These are phyloP conservation scores for Nylanderia fulva DNA, from an alignment of 1,140 invertebrate genomes.

Conservation along the genomic window DNA sequence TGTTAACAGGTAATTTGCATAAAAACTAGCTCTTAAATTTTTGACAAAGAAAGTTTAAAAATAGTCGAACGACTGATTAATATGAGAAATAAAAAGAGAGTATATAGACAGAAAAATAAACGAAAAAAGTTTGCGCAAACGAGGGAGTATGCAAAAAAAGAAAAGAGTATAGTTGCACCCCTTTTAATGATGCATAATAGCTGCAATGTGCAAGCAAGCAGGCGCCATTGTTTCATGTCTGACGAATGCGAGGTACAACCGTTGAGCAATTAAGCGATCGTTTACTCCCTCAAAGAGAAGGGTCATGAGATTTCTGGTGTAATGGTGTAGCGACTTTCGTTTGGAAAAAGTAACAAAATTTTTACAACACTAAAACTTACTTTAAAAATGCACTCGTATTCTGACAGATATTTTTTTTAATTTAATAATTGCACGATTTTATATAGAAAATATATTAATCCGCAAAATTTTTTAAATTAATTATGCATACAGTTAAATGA, in stretches of 20 bases:
- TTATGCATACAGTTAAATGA: background rate
- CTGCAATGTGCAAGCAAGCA: slow-evolving; percentile 67
- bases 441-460: background rate
- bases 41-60: slow-evolving; percentile 20
- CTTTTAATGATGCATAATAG: slow-evolving; percentile 74
- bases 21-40: background rate
- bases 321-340: slow-evolving; percentile 10
- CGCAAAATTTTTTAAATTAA: slow-evolving; percentile 9
- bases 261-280: slow-evolving; percentile 60
- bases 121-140: background rate
- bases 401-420: background rate
- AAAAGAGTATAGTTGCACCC: slow-evolving; percentile 53
- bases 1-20: slow-evolving; percentile 6
- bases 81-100: slow-evolving; percentile 14
- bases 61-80: slow-evolving; percentile 33
- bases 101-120: background rate
- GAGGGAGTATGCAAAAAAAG: background rate
- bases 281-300: slow-evolving; percentile 58
- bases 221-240: slow-evolving; percentile 54
- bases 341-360: background rate
- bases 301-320: slow-evolving; percentile 30
- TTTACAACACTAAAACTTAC: background rate
- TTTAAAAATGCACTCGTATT: background rate
- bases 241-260: slow-evolving; percentile 45
- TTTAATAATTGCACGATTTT: background rate